Conservation (phyloP, 2,888 invertebrate genomes). For the Congeria kusceri region DNA sequence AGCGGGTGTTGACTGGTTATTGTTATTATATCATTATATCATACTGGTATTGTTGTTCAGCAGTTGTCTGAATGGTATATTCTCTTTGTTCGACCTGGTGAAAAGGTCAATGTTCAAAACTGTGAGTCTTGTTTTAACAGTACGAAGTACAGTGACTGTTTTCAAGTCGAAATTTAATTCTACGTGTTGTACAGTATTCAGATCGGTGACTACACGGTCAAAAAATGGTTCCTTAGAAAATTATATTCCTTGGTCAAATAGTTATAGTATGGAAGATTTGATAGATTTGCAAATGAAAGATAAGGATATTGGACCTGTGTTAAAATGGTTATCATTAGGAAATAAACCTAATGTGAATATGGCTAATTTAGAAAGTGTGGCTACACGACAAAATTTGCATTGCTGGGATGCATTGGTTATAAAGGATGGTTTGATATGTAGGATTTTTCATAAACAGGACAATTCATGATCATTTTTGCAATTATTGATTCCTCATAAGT, state of each 20-base stretch:
- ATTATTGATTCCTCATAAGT: slow-evolving; percentile 31
- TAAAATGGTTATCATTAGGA: slow-evolving; percentile 11
- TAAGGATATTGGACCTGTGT: slow-evolving; percentile 22
- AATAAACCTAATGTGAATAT: slow-evolving; percentile 19
- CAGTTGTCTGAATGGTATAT: too few relatives aligned
- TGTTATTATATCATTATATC: too few relatives aligned
- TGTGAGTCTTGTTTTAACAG: neutral
- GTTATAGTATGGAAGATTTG: slow-evolving; percentile 10
- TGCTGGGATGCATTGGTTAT: slow-evolving; percentile 25
- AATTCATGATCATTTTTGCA: slow-evolving; percentile 22
- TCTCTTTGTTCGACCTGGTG: too few relatives aligned
- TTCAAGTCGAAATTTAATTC: neutral
- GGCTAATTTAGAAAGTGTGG: slow-evolving; percentile 17
- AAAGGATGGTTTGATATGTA: slow-evolving; percentile 35
- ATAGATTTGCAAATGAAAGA: slow-evolving; percentile 28
- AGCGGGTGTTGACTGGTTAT: too few relatives aligned
- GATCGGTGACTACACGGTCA: neutral
- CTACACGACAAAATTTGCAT: slow-evolving; percentile 31
- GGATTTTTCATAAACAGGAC: slow-evolving; percentile 21
- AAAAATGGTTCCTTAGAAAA: neutral
- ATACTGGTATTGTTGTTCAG: too few relatives aligned
- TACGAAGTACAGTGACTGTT: neutral
- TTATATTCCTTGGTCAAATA: slow-evolving; percentile 14
- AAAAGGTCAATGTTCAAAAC: neutral
- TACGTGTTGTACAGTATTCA: neutral